Evolutionary conservation across 1,140 invertebrate genomes (phyloP), one percentile per base, ranked within the genome.

Genomic region (Habropoda laboriosa): DNA sequence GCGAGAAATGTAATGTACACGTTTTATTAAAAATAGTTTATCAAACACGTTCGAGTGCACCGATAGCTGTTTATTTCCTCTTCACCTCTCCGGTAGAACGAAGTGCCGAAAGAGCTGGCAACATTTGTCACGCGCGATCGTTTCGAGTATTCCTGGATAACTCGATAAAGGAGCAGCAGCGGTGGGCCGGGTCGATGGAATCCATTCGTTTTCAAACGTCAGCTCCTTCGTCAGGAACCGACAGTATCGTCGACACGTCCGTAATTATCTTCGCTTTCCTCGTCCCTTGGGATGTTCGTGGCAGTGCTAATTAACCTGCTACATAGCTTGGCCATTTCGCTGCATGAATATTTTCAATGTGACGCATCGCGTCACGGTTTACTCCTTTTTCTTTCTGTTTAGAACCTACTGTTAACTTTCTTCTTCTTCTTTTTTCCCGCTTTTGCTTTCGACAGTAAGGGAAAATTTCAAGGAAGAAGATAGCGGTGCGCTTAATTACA

Each of bases 161-260:
- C 72, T 75, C 70, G 72, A 66, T 74, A 66, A 35, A 61, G 49
- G 60, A 24, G 45, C 18, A 30, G 0, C n/a, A 13, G 55, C 2
- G 51, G 27, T n/a, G n/a, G 42, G 7, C 1, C 47, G 24, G 82
- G 58, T 83, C 82, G 81, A 83, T 83, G 81, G 70, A 80, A 85
- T 85, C 81, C 82, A 85, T 85, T 85, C 81, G 81, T 85, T 85
- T 85, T 24, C 73, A 73, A 81, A 73, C 70, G 82, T 85, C 82
- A 85, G 58, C 80, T 85, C 79, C 83, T 85, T 85, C 82, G 82
- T 85, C 83, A 77, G 82, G 60, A 72, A 77, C 67, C 83, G 82
- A 85, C 82, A 77, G 72, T 85, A 74, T 85, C 83, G 83, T 84
- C 79, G 83, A 85, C 83, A 85, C 83, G 79, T 85, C 68, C 55